A percentile compares a stretch with the other conserved stretches of the same genome.
Conservation (phyloP, 2,888 invertebrate genomes). For the Nudaria mundana region DNA sequence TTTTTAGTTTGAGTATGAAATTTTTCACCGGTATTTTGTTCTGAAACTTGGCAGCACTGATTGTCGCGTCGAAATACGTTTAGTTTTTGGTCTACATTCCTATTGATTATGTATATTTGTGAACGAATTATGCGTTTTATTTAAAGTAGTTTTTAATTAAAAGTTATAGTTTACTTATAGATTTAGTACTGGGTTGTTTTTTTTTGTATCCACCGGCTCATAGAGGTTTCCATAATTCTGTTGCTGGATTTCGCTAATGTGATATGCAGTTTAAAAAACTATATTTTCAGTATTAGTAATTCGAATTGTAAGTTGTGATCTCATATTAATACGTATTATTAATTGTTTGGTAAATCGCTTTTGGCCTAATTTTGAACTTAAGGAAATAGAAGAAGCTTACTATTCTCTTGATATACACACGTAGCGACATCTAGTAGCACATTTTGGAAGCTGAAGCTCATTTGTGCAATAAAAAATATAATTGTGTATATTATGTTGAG, state of each 20-base stretch:
- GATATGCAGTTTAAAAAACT: slow-evolving; percentile 4
- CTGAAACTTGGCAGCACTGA: slow-evolving; percentile 42
- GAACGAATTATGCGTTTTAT: slow-evolving; percentile 58
- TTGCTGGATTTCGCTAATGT: slow-evolving; percentile 26
- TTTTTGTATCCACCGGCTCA: slow-evolving; percentile 36
- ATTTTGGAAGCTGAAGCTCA: slow-evolving; percentile 25
- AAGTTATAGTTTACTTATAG: slow-evolving; percentile 51
- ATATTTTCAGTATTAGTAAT: slow-evolving; percentile 4
- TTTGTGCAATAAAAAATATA: slow-evolving; percentile 34
- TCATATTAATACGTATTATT: slow-evolving; percentile 9
- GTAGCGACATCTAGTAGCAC: slow-evolving; percentile 26
- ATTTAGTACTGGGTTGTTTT: slow-evolving; percentile 71
- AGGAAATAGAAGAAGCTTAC: slow-evolving; percentile 14
- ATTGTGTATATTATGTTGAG: slow-evolving; percentile 48
- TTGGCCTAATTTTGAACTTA: slow-evolving; percentile 29
- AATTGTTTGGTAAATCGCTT: slow-evolving; percentile 8
- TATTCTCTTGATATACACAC: slow-evolving; percentile 13
- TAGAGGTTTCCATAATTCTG: slow-evolving; percentile 24
- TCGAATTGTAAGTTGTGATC: slow-evolving; percentile 16
- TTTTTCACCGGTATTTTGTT: slow-evolving; percentile 10
- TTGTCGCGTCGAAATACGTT: slow-evolving; percentile 25
- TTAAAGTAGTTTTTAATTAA: slow-evolving; percentile 45
- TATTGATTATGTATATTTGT: slow-evolving; percentile 48
- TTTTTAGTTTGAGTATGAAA: background rate
- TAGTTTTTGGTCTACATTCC: slow-evolving; percentile 58